Base-by-base conservation (phyloP, 2,113 vertebrate genomes). In the Eleginops maclovinus region DNA sequence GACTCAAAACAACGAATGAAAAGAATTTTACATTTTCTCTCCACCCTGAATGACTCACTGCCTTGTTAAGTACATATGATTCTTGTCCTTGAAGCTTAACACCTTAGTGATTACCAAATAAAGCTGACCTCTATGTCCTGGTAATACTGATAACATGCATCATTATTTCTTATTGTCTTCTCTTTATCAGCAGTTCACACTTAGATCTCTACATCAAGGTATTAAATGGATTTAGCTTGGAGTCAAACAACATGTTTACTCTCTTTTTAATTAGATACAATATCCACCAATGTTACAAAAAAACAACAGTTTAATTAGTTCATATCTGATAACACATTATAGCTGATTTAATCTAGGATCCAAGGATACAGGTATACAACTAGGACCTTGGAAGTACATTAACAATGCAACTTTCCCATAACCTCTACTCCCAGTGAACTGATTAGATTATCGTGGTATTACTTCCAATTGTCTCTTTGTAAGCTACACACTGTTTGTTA, bases 401-500 rank as follows among this genome's bases (percentile, higher is more conserved):
- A 75, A 77, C 49, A 58, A 62, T 43, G 46, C 72, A 66, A 60
- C 69, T 77, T 89, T 87, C 79, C 72, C 83, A 78, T 56, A 69
- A 78, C 82, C 73, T 83, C 59, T 60, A 31, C 72, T 80, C 78
- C 85, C 70, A 56, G 43, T 47, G 66, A 86, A 72, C 77, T 87
- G 89, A 93, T 89, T 89, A 89, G 87, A 92, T 91, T 87, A 90
- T 47, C 31, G 2, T 28, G 24, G 75, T 7, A 31, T 86, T 87
- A 88, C 26, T 43, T 79, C 76, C 67, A 88, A 77, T 89, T 87
- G 83, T 89, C 73, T 92, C 72, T 60, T 64, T 14, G 17, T 49
- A 44, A 89, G 62, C 64, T 67, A 46, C 44, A 3, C 75, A 62
- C 15, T 69, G 55, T 87, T 64, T 88, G 77, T 87, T 86, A 65